Conservation (phyloP, 2,888 invertebrate genomes). For the Xanthia togata region DNA sequence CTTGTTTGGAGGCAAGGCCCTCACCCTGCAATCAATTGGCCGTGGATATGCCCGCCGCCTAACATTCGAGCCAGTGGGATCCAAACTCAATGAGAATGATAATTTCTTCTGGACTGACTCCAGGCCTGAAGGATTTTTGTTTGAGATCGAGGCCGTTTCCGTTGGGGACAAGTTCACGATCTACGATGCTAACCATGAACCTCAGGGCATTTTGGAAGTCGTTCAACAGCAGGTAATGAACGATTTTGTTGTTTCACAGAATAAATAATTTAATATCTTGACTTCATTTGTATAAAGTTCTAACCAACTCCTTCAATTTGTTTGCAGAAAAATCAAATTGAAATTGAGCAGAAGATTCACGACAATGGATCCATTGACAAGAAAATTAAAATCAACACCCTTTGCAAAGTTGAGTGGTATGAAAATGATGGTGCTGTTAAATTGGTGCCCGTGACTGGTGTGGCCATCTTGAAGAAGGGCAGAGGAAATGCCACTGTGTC, state of each 20-base stretch:
- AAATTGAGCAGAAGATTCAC: conserved; percentile 85
- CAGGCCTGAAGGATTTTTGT: conserved; percentile 93
- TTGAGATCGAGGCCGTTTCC: conserved; percentile 92
- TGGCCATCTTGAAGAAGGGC: conserved; percentile 89
- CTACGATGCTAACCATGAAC: conserved; percentile 92
- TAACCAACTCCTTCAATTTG: conserved; percentile 23
- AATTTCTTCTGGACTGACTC: conserved; percentile 96
- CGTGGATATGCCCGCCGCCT: conserved; percentile 94
- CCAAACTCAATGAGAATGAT: conserved; percentile 91
- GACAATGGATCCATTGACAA: conserved; percentile 90
- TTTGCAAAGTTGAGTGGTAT: conserved; percentile 93
- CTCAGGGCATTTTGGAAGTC: conserved; percentile 92
- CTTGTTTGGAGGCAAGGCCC: conserved; percentile 92
- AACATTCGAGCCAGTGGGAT: conserved; percentile 92
- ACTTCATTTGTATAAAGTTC: neutral
- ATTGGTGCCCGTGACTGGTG: conserved; percentile 90
- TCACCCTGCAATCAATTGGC: conserved; percentile 92
- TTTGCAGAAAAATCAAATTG: conserved; percentile 87
- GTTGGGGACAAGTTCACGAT: conserved; percentile 94
- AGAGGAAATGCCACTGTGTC: conserved; percentile 88
- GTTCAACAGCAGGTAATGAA: conserved; percentile 91
- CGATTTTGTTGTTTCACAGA: neutral
- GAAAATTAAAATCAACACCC: conserved; percentile 91
- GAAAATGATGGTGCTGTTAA: conserved; percentile 91
- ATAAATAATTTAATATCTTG: neutral